Conservation (phyloP, 2,797 vertebrate species). For the Pseudotriccus pelzelni region DNA sequence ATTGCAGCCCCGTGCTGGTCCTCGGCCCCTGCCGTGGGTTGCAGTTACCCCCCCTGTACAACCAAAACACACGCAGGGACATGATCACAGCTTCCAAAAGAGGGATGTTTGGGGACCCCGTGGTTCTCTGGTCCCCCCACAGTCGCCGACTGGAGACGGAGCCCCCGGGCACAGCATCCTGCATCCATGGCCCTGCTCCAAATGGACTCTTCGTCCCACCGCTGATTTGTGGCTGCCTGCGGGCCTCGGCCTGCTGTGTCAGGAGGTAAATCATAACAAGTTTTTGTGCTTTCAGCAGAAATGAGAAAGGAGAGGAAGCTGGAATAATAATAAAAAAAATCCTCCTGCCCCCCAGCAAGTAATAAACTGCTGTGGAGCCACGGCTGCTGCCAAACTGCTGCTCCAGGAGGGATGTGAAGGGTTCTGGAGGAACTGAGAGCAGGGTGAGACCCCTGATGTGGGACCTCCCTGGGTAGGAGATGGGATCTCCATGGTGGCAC, state of each 20-base stretch:
- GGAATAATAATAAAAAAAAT: background rate
- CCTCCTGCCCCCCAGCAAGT: background rate
- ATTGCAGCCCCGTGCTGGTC: background rate
- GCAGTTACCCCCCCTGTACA: fast-evolving
- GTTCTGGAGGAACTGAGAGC: background rate
- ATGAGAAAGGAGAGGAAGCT: background rate
- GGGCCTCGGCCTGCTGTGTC: background rate
- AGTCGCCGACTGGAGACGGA: fast-evolving
- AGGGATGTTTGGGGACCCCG: fast-evolving
- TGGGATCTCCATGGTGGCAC: background rate
- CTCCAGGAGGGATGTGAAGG: background rate
- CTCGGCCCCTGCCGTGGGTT: background rate
- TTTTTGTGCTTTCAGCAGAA: constrained; percentile 52
- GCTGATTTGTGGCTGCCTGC: background rate
- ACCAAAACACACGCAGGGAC: fast-evolving
- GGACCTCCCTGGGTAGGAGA: background rate
- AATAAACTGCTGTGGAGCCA: background rate
- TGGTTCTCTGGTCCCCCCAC: background rate
- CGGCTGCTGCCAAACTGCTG: background rate
- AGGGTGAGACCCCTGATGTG: background rate
- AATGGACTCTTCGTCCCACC: fast-evolving
- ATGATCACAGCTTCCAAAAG: fast-evolving
- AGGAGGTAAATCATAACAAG: constrained; percentile 2
- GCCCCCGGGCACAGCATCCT: background rate
- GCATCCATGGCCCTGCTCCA: background rate